These are phyloP conservation scores for Trichosurus vulpecula DNA, from an alignment of 2,797 vertebrate genomes.

Conservation along the genomic window DNA sequence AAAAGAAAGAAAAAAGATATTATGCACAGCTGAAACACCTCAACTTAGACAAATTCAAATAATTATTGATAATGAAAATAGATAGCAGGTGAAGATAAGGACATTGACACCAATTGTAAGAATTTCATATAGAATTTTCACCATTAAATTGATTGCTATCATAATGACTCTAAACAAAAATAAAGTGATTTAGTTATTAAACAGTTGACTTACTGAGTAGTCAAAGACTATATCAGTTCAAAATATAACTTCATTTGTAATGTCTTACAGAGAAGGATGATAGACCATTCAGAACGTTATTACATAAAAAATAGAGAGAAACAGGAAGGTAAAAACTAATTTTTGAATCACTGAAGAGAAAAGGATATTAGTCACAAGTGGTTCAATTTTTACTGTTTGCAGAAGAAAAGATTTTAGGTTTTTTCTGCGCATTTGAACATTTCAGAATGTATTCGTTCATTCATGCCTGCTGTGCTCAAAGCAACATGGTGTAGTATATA, in stretches of 20 bases:
- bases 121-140: neutral
- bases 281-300: neutral
- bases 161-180: neutral
- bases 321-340: neutral
- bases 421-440: neutral
- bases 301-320: neutral
- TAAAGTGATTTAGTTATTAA: neutral
- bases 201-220: neutral
- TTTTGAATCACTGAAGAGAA: neutral
- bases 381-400: neutral
- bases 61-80: neutral
- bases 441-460: neutral
- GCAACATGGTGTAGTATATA: neutral
- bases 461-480: neutral
- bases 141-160: neutral
- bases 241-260: neutral
- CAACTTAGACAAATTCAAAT: neutral
- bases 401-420: neutral
- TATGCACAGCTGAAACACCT: neutral
- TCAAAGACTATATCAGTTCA: neutral
- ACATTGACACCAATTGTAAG: neutral
- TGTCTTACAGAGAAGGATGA: too few relatives aligned
- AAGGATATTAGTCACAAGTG: neutral
- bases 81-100: neutral
- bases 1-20: neutral